Conservation (phyloP, 2,113 vertebrate species). For the Sisor rabdophorus region DNA sequence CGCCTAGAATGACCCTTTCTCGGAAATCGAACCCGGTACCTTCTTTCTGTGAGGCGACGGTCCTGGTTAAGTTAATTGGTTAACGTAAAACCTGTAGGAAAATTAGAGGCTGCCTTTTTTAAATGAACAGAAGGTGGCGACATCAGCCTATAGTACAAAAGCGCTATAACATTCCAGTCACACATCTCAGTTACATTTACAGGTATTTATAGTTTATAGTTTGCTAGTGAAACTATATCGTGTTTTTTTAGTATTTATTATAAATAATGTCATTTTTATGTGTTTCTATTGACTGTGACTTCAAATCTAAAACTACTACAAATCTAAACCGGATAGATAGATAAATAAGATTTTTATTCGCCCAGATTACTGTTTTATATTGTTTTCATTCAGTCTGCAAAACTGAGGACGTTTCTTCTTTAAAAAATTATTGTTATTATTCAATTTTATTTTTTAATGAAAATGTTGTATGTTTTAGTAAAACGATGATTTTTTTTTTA, state of each 20-base stretch:
- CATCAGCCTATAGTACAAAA: not conserved
- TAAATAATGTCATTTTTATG: not conserved
- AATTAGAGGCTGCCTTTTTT: not conserved
- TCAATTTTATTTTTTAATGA: too few species aligned
- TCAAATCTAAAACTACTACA: not conserved
- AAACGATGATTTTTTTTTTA: too few species aligned
- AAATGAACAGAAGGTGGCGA: conserved; percentile 18
- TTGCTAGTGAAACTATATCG: too few species aligned
- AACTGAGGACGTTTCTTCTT: too few species aligned
- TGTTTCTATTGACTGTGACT: too few species aligned
- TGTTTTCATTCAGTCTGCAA: not conserved
- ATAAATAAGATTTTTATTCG: too few species aligned
- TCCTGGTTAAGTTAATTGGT: too few species aligned
- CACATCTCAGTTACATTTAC: conserved; percentile 1
- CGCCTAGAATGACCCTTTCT: too few species aligned
- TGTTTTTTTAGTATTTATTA: not conserved
- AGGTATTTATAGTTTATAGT: not conserved
- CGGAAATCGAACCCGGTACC: too few species aligned
- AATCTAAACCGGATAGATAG: not conserved
- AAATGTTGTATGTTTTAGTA: too few species aligned
- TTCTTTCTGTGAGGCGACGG: too few species aligned
- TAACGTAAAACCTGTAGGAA: not conserved
- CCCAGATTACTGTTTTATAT: not conserved
- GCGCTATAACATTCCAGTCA: not conserved
- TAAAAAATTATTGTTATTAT: too few species aligned